Base-by-base conservation (phyloP, 2,797 vertebrate genomes). In the Ptychobarbus kaznakovi region DNA sequence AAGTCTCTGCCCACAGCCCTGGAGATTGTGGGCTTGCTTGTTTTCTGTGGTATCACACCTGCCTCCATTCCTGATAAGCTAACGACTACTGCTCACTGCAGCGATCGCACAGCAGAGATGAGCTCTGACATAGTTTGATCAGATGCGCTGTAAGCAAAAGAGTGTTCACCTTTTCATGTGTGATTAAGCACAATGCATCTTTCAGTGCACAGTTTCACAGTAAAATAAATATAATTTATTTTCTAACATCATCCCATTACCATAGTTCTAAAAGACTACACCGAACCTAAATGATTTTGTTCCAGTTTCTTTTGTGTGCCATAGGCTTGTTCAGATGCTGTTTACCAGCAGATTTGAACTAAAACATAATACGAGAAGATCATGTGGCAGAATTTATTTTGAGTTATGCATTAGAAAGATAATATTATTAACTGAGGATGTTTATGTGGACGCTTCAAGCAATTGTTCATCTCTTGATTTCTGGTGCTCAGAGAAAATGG, bases 401-500 rank as follows among this genome's bases (percentile, higher is more conserved):
- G 40, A 79, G 79, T 65, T 53, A 80, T 85, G 38, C 35, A 69
- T 84, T 65, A 28, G 9, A 70, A 78, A 35, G 65, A 84, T 58
- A 61, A 84, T 51, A 58, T 53, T 83, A 76, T 83, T 68, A 63
- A 69, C 42, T 35, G 51, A 53, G 78, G 58, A 58, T 84, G 68
- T 85, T 74, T 73, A 82, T 51, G 69, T 56, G 73, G 78, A 73
- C 82, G 81, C 69, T 85, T 79, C 73, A 84, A 87, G 40, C 56
- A 85, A 65, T 22, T 38, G 70, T 83, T 90, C 68, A 88, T 84
- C 87, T 87, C 85, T 61, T n/a, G 73, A 72, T 86, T 88, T 78
- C 58, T 86, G 81, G 86, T 51, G 83, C 87, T 84, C 70, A 73
- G 87, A 83, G 85, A 66, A 83, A 20, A 44, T 91, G 89, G 83